Conservation (phyloP, 2,797 vertebrate genomes). For the Enteromius thamalakanensis region DNA sequence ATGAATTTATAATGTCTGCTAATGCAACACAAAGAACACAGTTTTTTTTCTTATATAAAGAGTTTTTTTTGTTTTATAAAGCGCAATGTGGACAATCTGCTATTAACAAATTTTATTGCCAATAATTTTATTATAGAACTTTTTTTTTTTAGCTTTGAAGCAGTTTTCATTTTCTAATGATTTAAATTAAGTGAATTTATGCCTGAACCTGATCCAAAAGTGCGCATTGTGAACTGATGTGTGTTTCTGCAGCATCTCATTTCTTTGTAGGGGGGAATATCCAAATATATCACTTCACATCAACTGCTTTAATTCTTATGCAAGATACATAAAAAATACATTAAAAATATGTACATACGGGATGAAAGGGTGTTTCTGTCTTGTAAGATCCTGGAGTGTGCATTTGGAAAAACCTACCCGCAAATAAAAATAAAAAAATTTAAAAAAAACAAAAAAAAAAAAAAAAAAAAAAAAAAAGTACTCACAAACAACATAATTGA, state of each 20-base stretch:
- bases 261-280: background rate
- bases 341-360: slow-evolving; percentile 66
- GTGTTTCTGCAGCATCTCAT: background rate
- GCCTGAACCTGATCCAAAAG: background rate
- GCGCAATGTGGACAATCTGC: background rate
- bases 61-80: background rate
- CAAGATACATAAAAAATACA: background rate
- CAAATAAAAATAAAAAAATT: background rate
- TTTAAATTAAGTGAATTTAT: background rate
- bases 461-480: background rate
- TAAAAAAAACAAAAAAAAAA: no score
- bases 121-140: no score
- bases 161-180: no score
- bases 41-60: background rate
- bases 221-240: background rate
- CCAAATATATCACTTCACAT: no score
- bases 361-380: slow-evolving; percentile 65
- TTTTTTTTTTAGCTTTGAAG: no score
- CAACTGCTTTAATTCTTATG: no score
- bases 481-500: background rate
- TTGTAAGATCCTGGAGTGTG: slow-evolving; percentile 65
- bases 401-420: slow-evolving; percentile 80
- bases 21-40: background rate
- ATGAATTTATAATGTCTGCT: background rate
- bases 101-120: background rate